Percentiles rank a stretch among this genome's conserved stretches.
Evolutionary conservation across 2,797 vertebrate genomes (phyloP).

Genomic region (Microctenopoma stevenorrisi): DNA sequence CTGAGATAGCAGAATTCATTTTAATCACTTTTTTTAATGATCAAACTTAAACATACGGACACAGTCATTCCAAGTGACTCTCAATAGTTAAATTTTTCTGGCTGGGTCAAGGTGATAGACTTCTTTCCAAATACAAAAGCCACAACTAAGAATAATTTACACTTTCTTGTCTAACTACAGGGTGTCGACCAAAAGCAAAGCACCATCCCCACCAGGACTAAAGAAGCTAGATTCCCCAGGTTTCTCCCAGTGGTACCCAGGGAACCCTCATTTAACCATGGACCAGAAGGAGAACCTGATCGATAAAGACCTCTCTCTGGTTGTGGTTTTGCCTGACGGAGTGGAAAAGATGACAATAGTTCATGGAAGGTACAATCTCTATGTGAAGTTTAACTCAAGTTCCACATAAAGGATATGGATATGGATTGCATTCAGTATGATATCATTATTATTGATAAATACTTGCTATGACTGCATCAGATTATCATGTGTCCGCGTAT

Average conservation of each 20-base stretch:
- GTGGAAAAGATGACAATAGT: constrained; percentile 87
- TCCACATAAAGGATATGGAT: not conserved
- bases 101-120: constrained; percentile 7
- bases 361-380: constrained; percentile 87
- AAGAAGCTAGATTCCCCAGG: constrained; percentile 77
- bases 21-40: constrained; percentile 25
- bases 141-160: constrained; percentile 25
- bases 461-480: not conserved
- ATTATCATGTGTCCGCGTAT: constrained; percentile 48
- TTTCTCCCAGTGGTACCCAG: constrained; percentile 80
- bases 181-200: constrained; percentile 92
- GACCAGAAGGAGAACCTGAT: constrained; percentile 91
- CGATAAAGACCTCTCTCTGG: constrained; percentile 90
- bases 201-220: constrained; percentile 89
- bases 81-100: constrained; percentile 3
- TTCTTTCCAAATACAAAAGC: constrained; percentile 11
- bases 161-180: constrained; percentile 76
- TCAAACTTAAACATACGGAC: not conserved
- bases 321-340: constrained; percentile 92
- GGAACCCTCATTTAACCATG: constrained; percentile 81
- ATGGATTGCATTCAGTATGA: not conserved
- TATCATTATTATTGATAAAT: not conserved
- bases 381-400: not conserved
- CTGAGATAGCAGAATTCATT: constrained; percentile 39
- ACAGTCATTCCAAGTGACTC: not conserved